These are phyloP conservation scores for western clawed frog (Xenopus tropicalis) DNA, from an alignment of 2,113 vertebrate species.

Conservation along the genomic window DNA sequence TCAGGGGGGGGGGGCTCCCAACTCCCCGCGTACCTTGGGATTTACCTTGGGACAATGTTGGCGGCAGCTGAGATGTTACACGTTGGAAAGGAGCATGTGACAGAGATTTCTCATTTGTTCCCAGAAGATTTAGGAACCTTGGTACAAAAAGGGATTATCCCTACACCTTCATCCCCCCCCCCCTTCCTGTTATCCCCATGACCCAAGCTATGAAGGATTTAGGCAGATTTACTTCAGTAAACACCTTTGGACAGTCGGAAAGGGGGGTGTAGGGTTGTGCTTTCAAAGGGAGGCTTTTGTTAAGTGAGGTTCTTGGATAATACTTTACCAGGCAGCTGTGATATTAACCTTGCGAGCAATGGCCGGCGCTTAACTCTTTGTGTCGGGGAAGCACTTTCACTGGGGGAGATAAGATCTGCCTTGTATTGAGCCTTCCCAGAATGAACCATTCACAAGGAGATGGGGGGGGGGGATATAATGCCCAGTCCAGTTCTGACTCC, in stretches of 20 bases:
- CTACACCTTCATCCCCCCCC: constrained; percentile 80
- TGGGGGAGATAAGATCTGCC: constrained; percentile 51
- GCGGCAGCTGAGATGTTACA: constrained; percentile 66
- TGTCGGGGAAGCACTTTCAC: constrained; percentile 54
- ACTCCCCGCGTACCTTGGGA: neutral
- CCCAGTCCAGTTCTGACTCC: constrained; percentile 46
- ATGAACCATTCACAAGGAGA: constrained; percentile 47
- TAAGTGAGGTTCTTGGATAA: constrained; percentile 81
- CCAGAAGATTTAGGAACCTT: constrained; percentile 83
- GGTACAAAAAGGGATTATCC: constrained; percentile 89
- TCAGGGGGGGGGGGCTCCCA: too few species aligned
- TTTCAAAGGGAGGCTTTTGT: constrained; percentile 93
- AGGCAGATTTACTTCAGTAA: constrained; percentile 97
- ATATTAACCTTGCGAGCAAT: constrained; percentile 85
- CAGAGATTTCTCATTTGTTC: constrained; percentile 82
- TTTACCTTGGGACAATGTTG: constrained; percentile 36
- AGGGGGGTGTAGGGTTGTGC: constrained; percentile 77
- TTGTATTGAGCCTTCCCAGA: constrained; percentile 41
- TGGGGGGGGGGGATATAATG: constrained; percentile 30
- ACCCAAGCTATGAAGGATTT: constrained; percentile 86
- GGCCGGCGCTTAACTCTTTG: constrained; percentile 76
- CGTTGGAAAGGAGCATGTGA: constrained; percentile 85
- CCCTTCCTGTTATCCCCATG: constrained; percentile 68
- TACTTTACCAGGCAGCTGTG: constrained; percentile 86
- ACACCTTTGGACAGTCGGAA: constrained; percentile 92